Evolutionary conservation across 2,113 vertebrate genomes (phyloP), one percentile per base, ranked within the genome.

Genomic region (Hoplias malabaricus): DNA sequence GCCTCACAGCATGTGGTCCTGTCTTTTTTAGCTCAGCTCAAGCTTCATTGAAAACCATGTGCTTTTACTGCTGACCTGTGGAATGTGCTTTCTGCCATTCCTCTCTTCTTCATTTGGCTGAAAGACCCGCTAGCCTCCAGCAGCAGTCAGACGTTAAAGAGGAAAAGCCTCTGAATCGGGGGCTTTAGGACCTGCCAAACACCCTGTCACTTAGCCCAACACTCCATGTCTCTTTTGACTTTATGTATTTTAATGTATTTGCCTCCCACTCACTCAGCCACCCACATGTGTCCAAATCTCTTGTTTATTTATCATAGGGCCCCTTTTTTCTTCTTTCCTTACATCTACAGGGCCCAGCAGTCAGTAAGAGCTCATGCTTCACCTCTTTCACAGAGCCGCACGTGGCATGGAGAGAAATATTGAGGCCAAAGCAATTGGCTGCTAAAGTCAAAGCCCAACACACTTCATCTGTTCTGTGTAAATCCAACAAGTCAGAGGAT

Each of bases 81-180:
- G 79, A 84, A 84, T 81, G 79, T 71, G 70, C 56, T 56, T 76
- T 73, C 63, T 36, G 71, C 40, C 31, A 66, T 81, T 76, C 78
- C 50, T 25, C 40, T 66, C 67, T 78, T 38, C 1, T 71, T 66
- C 29, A 57, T 68, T 71, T 81, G 75, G 69, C 79, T 70, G 14
- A 19, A 14, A 50, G 16, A 33, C 40, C 50, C 34, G 34, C 19
- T 10, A 6, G 62, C 70, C 69, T 81, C 23, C 31, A n/a, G 68
- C 31, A n/a, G 68, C 74, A 57, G 65, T 46, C 21, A 75, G 54
- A 11, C 48, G 61, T 43, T 76, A 43, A 56, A 25, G 57, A 65
- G 79, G 69, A 74, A 76, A 70, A 50, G 38, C 61, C 38, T 70
- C 43, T 31, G 79, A 72, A 81, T 78, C 69, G 36, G 42, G 7